Percentiles rank a stretch among this genome's conserved stretches.
Evolutionary conservation across 2,797 vertebrate genomes (phyloP).

Genomic region (Halcyon badia): DNA sequence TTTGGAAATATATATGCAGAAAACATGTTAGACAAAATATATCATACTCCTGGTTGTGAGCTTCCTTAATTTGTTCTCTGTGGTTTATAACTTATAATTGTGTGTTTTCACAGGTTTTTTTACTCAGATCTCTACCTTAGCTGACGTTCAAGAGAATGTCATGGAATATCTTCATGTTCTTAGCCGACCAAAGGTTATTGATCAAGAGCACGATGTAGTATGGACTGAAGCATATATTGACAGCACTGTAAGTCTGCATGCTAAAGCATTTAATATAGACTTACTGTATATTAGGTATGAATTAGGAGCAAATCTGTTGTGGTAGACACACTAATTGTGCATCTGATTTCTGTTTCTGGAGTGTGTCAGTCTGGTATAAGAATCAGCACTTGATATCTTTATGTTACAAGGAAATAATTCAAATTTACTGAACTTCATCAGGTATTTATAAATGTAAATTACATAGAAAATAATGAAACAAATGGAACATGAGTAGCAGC

Average conservation of each 20-base stretch:
- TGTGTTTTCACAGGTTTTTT: slow-evolving; percentile 89
- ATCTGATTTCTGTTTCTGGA: neutral
- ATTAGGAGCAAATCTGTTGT: neutral
- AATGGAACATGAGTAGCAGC: neutral
- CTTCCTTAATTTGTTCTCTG: neutral
- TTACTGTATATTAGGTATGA: neutral
- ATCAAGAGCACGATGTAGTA: slow-evolving; percentile 95
- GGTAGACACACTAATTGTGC: neutral
- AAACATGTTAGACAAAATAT: neutral
- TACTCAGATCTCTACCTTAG: slow-evolving; percentile 96
- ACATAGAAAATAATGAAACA: neutral
- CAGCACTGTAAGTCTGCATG: slow-evolving; percentile 89
- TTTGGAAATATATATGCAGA: neutral
- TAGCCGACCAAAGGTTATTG: slow-evolving; percentile 96
- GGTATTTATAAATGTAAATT: neutral
- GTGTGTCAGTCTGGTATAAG: neutral
- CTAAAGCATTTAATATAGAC: neutral
- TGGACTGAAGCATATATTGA: slow-evolving; percentile 98
- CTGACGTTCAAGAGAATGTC: slow-evolving; percentile 97
- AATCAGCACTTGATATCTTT: neutral
- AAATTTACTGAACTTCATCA: neutral
- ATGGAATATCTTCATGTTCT: slow-evolving; percentile 98
- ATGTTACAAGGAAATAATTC: neutral
- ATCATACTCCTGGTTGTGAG: neutral
- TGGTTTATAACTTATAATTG: neutral